Base-by-base conservation (phyloP, 1,140 invertebrate genomes). In the Metaphire vulgaris region DNA sequence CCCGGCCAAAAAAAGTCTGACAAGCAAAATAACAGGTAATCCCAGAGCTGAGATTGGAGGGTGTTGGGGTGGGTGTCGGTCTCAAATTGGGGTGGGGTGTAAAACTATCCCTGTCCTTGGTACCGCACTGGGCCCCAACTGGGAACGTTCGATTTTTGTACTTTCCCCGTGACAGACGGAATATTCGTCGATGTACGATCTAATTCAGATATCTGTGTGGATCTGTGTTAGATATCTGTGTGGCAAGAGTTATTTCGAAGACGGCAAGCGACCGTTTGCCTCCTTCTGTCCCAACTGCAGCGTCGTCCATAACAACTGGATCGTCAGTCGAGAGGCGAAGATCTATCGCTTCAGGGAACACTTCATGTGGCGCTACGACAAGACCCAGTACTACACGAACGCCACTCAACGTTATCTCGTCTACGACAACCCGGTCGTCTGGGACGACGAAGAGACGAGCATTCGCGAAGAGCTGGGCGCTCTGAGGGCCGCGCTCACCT, bases 221-320 rank as follows among this genome's bases (percentile, higher is more conserved):
- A n/a, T n/a, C n/a, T n/a, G n/a, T n/a, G n/a, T n/a, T 32, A 71
- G 69, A 33, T 71, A 31, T 33, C 69, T 71, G 2, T 71, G 69
- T 16, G 69, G 69, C 26, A 0, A 32, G 26, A 26, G 29, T 29
- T 77, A 69, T 32, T 77, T 74, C 64, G 76, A 77, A 33, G 31
- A 76, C 21, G 73, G 64, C 16, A 26, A 34, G 15, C 72, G 76
- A 32, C 26, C n/a, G 14, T 77, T 75, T 31, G 70, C 72, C 34
- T 21, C 15, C 2, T 65, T 33, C n/a, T 34, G 72, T 67, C 30
- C 33, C 1, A 21, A 41, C 0, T 74, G 72, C 34, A 34, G 31
- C 29, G 76, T 77, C 12, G 34, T 77, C 1, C 76, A 77, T 67
- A 77, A 77, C 64, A 77, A 77, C 72, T 77, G 76, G 76, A 77